Evolutionary conservation across 1,140 invertebrate genomes (phyloP), one percentile per base, ranked within the genome.

Genomic region (Diorhabda carinulata): DNA sequence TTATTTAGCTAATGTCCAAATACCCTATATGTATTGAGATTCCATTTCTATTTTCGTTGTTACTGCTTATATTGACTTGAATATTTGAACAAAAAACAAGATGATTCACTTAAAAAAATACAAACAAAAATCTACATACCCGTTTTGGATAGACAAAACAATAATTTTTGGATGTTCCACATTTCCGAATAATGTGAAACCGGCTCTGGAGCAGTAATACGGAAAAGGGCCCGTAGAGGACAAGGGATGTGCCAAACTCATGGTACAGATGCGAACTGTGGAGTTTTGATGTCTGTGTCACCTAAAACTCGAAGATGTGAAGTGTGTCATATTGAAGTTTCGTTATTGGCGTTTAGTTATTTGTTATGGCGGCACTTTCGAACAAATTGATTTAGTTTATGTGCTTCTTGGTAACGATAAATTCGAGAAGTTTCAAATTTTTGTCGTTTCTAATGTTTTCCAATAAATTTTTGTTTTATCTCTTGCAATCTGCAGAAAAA

Each of bases 261-360:
- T 64, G 73, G 67, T 69, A 67, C 73, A 74, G 73, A 74, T 74
- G 72, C 67, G 74, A 52, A 52, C 47, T 52, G 47, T 52, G n/a
- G 47, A 76, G 73, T 75, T 75, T 75, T 78, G 77, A 78, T 76
- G 77, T 78, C 77, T 77, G 73, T 73, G 74, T 77, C 77, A 77
- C 73, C 72, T 72, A 75, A 77, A 77, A 70, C 47, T 77, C 75
- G 74, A 78, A 70, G 70, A 71, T 74, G 67, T 70, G 67, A 72
- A 72, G 74, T 76, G 76, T 76, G 73, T 76, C 75, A 77, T 78
- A 78, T 78, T 76, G 76, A 76, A 77, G 74, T 78, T 78, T 78
- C 72, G 72, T 75, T 77, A 76, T 74, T 76, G 72, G 71, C 68
- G 67, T 67, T 74, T 72, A 74, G 73, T 76, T 74, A 76, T 73